Evolutionary conservation across 2,888 invertebrate genomes (phyloP).

Genomic region (Orthosia cruda): DNA sequence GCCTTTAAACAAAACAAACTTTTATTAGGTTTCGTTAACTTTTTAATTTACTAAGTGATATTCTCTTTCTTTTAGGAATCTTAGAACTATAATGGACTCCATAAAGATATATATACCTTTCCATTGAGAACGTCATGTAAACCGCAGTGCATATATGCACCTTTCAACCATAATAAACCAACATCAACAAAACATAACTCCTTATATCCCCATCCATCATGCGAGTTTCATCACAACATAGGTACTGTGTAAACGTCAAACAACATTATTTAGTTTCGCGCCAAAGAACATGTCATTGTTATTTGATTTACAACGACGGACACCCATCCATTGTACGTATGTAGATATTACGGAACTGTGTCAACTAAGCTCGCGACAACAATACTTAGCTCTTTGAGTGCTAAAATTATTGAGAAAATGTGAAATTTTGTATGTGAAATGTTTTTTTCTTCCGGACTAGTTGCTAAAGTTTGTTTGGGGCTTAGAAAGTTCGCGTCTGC

Average conservation of each 20-base stretch:
- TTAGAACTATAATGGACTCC: neutral
- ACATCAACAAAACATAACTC: neutral
- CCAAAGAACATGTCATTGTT: slow-evolving; percentile 71
- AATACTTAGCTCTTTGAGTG: slow-evolving; percentile 24
- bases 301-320: slow-evolving; percentile 76
- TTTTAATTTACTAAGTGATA: neutral
- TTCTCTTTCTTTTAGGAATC: neutral
- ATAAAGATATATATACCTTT: no score
- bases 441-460: slow-evolving; percentile 34
- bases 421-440: slow-evolving; percentile 33
- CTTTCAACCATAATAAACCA: neutral
- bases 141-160: neutral
- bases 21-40: neutral
- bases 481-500: slow-evolving; percentile 21
- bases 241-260: slow-evolving; percentile 61
- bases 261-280: slow-evolving; percentile 69
- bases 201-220: slow-evolving; percentile 13
- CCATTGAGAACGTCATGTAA: neutral
- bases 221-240: slow-evolving; percentile 27
- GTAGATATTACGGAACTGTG: slow-evolving; percentile 53
- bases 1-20: neutral
- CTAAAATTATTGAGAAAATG: slow-evolving; percentile 48
- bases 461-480: slow-evolving; percentile 10
- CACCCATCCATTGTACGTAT: slow-evolving; percentile 51
- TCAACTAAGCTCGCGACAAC: slow-evolving; percentile 36